Evolutionary conservation across 2,888 invertebrate genomes (phyloP).

Genomic region (Oxyteleia sp.): DNA sequence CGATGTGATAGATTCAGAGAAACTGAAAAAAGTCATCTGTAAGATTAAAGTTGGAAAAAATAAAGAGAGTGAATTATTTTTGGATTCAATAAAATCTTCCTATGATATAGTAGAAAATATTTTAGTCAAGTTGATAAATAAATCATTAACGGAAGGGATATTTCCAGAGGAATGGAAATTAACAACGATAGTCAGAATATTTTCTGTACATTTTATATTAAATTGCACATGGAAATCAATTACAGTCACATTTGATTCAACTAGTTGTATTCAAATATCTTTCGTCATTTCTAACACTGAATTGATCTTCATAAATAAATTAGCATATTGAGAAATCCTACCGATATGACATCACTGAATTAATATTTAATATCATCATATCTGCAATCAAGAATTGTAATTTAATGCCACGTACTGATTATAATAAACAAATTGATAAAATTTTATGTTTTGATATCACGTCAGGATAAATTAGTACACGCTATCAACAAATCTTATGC

Average conservation of each 20-base stretch:
- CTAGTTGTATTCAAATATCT: background rate
- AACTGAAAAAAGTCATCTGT: no score
- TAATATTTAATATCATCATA: background rate
- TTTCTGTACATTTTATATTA: no score
- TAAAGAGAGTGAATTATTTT: no score
- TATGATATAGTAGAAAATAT: no score
- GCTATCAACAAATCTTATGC: background rate
- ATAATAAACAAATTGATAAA: background rate
- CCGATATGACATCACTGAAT: background rate
- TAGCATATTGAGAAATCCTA: background rate
- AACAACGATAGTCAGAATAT: no score
- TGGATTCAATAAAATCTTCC: no score
- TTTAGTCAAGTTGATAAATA: no score
- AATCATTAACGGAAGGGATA: no score
- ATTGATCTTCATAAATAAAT: slow-evolving; percentile 5
- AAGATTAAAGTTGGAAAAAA: no score
- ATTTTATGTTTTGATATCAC: background rate
- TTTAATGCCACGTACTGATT: background rate
- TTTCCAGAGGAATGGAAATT: no score
- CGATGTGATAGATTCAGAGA: no score
- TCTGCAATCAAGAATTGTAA: background rate
- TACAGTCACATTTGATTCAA: background rate
- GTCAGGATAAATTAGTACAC: slow-evolving; percentile 7
- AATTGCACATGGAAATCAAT: no score
- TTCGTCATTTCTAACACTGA: background rate